Conservation (phyloP, 2,797 vertebrate genomes). For the Champsocephalus gunnari region DNA sequence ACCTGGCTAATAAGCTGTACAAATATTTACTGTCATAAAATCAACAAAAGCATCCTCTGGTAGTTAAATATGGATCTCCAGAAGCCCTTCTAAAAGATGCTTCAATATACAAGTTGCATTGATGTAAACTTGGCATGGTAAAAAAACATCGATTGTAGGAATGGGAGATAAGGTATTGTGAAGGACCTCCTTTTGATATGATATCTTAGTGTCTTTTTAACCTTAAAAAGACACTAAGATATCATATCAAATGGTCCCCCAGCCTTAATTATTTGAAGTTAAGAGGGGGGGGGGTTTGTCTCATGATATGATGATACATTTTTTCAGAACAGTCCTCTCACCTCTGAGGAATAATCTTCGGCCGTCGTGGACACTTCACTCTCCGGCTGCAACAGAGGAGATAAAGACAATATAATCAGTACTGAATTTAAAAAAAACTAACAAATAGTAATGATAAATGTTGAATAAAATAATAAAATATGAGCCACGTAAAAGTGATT, state of each 20-base stretch:
- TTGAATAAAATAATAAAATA: not conserved
- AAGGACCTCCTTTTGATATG: too few species aligned
- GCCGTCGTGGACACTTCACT: conserved; percentile 94
- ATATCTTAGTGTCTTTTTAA: too few species aligned
- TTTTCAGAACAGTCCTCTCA: conserved; percentile 69
- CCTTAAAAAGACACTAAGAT: too few species aligned
- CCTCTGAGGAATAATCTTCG: conserved; percentile 97
- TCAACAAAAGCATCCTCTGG: not conserved
- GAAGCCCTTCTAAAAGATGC: not conserved
- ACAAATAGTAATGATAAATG: too few species aligned
- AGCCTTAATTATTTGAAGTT: too few species aligned
- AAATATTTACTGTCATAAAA: not conserved
- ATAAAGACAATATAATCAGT: conserved; percentile 19
- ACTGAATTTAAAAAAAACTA: not conserved
- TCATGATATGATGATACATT: not conserved
- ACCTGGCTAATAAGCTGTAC: not conserved
- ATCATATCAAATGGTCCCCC: too few species aligned
- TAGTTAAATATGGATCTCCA: not conserved
- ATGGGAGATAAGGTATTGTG: too few species aligned
- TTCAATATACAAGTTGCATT: not conserved
- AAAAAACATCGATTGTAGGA: not conserved
- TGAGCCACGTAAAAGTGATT: not conserved
- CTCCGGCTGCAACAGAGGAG: conserved; percentile 89
- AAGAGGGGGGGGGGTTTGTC: too few species aligned
- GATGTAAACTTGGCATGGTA: not conserved